Evolutionary conservation across 1,140 invertebrate species (phyloP).

Genomic region (Hypsibius dujardini): DNA sequence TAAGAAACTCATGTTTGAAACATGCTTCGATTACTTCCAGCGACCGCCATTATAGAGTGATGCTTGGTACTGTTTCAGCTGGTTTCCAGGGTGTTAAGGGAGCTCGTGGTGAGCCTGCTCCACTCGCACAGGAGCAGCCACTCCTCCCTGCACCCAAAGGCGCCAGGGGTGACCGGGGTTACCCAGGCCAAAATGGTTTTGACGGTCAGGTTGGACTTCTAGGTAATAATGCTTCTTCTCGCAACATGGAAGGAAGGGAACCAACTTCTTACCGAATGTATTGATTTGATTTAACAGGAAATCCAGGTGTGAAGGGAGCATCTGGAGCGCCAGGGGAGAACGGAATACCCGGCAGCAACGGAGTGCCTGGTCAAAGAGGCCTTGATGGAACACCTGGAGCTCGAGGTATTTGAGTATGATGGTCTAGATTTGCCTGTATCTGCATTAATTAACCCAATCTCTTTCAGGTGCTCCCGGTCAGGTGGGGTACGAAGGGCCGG

Average conservation of each 20-base stretch:
- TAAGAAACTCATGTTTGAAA: too few species aligned
- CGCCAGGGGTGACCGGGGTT: not conserved
- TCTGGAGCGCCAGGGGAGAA: slow-evolving; percentile 25
- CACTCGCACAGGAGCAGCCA: not conserved
- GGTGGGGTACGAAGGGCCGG: slow-evolving; percentile 18
- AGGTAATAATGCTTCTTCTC: not conserved
- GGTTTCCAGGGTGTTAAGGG: not conserved
- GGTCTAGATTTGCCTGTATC: slow-evolving; percentile 1
- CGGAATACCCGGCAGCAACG: slow-evolving; percentile 28
- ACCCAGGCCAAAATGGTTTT: not conserved
- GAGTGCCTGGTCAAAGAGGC: slow-evolving; percentile 27
- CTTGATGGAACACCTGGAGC: slow-evolving; percentile 25
- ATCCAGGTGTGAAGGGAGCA: slow-evolving; percentile 26
- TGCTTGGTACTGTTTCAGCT: not conserved
- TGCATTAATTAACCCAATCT: slow-evolving; percentile 27
- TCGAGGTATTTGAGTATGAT: slow-evolving; percentile 24
- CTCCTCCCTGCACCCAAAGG: not conserved
- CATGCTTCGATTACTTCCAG: too few species aligned
- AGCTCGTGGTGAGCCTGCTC: not conserved
- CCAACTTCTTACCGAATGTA: too few species aligned
- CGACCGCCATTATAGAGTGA: too few species aligned
- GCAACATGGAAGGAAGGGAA: too few species aligned
- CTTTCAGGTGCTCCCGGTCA: slow-evolving; percentile 19
- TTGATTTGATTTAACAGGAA: slow-evolving; percentile 22
- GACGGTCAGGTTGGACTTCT: not conserved